These are phyloP conservation scores for Sycophaga agraensis DNA, from an alignment of 1,140 invertebrate species.

Conservation along the genomic window DNA sequence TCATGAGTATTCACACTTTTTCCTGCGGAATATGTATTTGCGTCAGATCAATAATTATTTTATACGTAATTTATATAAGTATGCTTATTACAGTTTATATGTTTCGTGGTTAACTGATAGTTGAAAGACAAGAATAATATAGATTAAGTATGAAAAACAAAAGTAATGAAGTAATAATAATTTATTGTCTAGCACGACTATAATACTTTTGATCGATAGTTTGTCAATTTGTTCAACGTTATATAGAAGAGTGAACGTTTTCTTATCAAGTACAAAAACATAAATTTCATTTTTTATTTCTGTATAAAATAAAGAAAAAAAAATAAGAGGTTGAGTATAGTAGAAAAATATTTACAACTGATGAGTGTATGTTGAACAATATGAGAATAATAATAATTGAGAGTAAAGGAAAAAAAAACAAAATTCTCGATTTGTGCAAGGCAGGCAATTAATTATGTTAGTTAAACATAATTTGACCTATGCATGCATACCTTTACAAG, in stretches of 20 bases:
- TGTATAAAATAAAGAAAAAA: background rate
- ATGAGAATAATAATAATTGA: slow-evolving; percentile 34
- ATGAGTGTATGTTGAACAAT: slow-evolving; percentile 24
- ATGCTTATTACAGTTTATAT: background rate
- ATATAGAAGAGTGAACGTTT: slow-evolving; percentile 1
- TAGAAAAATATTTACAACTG: slow-evolving; percentile 9
- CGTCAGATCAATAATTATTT: background rate
- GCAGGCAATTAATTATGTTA: too few relatives aligned
- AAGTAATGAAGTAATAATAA: too few relatives aligned
- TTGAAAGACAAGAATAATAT: too few relatives aligned
- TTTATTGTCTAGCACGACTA: too few relatives aligned
- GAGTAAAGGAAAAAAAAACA: too few relatives aligned
- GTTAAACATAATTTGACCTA: too few relatives aligned
- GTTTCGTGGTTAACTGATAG: background rate
- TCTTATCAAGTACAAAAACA: background rate
- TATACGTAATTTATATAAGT: background rate
- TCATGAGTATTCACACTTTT: background rate
- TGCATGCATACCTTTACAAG: too few relatives aligned
- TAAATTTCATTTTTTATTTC: too few relatives aligned
- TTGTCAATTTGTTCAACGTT: slow-evolving; percentile 35
- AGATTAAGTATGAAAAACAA: too few relatives aligned
- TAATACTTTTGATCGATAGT: slow-evolving; percentile 22
- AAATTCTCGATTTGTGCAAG: too few relatives aligned
- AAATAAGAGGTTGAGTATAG: slow-evolving; percentile 19
- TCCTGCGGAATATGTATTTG: background rate